Evolutionary conservation across 2,888 invertebrate species (phyloP), one percentile per base, ranked within the genome.

Genomic region (Aethes cnicana): DNA sequence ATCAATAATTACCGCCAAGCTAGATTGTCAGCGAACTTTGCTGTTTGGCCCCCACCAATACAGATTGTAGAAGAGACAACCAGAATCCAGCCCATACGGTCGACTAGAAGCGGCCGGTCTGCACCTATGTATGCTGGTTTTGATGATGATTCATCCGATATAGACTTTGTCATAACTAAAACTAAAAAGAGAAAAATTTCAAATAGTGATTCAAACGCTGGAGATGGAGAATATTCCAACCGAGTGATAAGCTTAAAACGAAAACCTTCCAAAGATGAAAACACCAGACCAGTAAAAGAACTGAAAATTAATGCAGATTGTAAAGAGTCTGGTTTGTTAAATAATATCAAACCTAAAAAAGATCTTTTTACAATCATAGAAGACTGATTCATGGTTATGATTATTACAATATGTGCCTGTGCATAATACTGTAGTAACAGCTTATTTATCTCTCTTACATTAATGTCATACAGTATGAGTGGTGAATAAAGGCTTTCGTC

Each of bases 61-160:
- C 85, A 87, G 62, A 87, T 88, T 55, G 66, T 86, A 18, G 87
- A 88, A 56, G 84, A 84, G 61, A 72, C 84, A 23, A 72, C 78
- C 2, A 77, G 82, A 58, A 60, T 79, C 8, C 82, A 79, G 55
- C 83, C 88, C 1, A 54, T 77, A 2, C 69, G 88, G 18, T 84
- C 87, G 2, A 89, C 89, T 2, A 75, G 89, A 37, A 87, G 88
- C 65, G 89, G 88, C 1, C 69, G 89, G 1, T 74, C 80, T 11
- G 83, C 81, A 25, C 89, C 89, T 9, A 74, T 84, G 4, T 89
- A 89, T 68, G 74, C 80, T 39, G 84, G 80, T 3, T 81, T 82
- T 65, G 87, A 87, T 75, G 89, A 88, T 66, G 88, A 89, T 53
- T 84, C 84, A 0, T 79, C 83, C 21, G 89, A 89, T 58, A 68